Conservation (phyloP, 2,888 invertebrate species). For the Drosophila lutescens region DNA sequence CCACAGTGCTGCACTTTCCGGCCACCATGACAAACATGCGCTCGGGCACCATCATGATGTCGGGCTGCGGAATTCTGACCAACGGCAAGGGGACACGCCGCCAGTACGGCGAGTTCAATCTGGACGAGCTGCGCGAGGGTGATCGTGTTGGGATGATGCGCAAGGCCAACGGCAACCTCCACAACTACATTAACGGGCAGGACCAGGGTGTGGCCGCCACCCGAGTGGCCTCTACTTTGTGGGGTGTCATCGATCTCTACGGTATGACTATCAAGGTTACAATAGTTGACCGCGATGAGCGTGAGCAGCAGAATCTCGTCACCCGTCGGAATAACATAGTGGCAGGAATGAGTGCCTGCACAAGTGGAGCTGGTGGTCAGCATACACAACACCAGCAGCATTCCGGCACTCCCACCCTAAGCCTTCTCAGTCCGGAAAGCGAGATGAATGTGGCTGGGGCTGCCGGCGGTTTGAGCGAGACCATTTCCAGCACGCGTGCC, state of each 20-base stretch:
- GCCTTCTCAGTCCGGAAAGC: slow-evolving; percentile 82
- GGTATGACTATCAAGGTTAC: slow-evolving; percentile 97
- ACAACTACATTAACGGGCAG: slow-evolving; percentile 96
- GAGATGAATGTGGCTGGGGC: slow-evolving; percentile 82
- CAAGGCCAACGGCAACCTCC: slow-evolving; percentile 92
- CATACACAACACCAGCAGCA: slow-evolving; percentile 31
- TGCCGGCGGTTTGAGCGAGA: slow-evolving; percentile 68
- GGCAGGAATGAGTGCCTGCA: slow-evolving; percentile 53
- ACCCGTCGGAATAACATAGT: slow-evolving; percentile 88
- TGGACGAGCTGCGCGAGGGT: slow-evolving; percentile 96
- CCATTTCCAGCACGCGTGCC: slow-evolving; percentile 65
- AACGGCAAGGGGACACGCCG: slow-evolving; percentile 97
- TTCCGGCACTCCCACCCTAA: slow-evolving; percentile 80
- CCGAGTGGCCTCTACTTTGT: slow-evolving; percentile 91
- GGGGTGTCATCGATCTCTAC: slow-evolving; percentile 98
- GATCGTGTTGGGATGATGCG: slow-evolving; percentile 97
- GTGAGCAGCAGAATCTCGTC: slow-evolving; percentile 90
- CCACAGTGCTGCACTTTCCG: slow-evolving; percentile 94
- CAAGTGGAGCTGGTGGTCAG: slow-evolving; percentile 14
- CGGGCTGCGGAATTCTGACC: slow-evolving; percentile 97
- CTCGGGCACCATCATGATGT: slow-evolving; percentile 97
- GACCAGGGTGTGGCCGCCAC: slow-evolving; percentile 96
- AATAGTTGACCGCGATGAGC: slow-evolving; percentile 92
- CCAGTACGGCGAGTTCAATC: slow-evolving; percentile 96
- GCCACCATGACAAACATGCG: slow-evolving; percentile 99